A percentile compares a stretch with the other conserved stretches of the same genome.
Evolutionary conservation across 2,113 vertebrate genomes (phyloP).

Genomic region (Scomber scombrus): DNA sequence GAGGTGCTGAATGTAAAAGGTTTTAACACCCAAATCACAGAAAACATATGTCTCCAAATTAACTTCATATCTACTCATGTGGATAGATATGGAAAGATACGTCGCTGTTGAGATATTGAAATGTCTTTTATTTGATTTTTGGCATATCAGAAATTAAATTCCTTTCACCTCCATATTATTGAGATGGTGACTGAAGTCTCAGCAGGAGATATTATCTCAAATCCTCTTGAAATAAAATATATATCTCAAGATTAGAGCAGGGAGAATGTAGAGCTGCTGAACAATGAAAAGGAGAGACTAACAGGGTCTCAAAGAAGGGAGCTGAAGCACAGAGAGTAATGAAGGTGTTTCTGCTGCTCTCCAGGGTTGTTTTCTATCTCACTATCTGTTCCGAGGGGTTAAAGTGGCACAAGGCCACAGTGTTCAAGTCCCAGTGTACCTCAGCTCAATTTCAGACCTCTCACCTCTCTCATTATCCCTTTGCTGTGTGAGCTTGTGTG

Average conservation of each 20-base stretch:
- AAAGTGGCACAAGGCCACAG: slow-evolving; percentile 66
- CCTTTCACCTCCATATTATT: background rate
- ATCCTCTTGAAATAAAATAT: background rate
- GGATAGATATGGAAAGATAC: background rate
- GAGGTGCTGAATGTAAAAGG: too few species aligned
- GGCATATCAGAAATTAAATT: background rate
- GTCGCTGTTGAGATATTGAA: slow-evolving; percentile 2
- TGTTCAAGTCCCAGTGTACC: slow-evolving; percentile 59
- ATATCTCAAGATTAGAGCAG: slow-evolving; percentile 30
- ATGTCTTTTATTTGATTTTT: slow-evolving; percentile 5
- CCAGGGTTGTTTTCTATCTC: slow-evolving; percentile 46
- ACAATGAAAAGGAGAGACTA: slow-evolving; percentile 38
- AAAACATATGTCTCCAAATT: background rate
- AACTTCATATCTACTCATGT: background rate
- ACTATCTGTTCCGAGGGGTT: slow-evolving; percentile 57
- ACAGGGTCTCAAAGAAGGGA: slow-evolving; percentile 27
- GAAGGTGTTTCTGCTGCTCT: slow-evolving; percentile 54
- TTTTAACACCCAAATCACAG: too few species aligned
- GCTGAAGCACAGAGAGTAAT: slow-evolving; percentile 45
- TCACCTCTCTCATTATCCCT: slow-evolving; percentile 60
- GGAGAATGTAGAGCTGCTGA: slow-evolving; percentile 42
- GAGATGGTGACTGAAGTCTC: background rate
- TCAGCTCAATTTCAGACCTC: slow-evolving; percentile 73
- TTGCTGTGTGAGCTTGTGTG: slow-evolving; percentile 26
- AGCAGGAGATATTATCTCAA: background rate